Conservation (phyloP, 2,888 invertebrate genomes). For the Actias luna region DNA sequence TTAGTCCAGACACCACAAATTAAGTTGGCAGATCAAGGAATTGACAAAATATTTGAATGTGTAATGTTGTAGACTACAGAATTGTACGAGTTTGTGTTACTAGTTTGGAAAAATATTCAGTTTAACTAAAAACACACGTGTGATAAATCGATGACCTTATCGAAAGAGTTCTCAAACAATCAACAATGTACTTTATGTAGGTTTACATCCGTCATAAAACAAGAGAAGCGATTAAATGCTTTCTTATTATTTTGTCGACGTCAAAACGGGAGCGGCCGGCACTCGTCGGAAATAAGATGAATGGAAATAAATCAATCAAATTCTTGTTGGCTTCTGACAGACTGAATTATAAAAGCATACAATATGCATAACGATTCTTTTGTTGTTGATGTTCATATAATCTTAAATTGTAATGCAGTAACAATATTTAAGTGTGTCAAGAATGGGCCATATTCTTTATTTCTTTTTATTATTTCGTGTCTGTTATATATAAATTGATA, state of each 20-base stretch:
- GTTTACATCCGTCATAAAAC: constrained; percentile 16
- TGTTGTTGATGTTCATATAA: not conserved
- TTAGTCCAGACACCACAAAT: not conserved
- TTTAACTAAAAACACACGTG: not conserved
- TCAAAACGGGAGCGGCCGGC: constrained; percentile 12
- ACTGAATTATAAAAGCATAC: constrained; percentile 14
- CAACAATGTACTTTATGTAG: constrained; percentile 7
- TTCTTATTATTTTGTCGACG: constrained; percentile 13
- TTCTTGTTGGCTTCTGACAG: constrained; percentile 15
- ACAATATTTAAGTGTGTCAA: not conserved
- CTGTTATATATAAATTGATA: too few species aligned
- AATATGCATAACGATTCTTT: not conserved
- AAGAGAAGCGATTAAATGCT: constrained; percentile 16
- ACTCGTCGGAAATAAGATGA: constrained; percentile 18
- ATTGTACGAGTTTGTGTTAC: not conserved
- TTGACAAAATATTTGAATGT: not conserved
- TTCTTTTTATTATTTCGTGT: not conserved
- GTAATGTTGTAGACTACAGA: not conserved
- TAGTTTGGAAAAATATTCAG: not conserved
- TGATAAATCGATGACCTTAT: not conserved
- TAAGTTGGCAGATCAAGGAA: not conserved
- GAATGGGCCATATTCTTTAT: not conserved
- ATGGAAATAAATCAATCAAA: constrained; percentile 21
- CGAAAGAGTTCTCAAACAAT: constrained; percentile 1
- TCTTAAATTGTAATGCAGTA: not conserved